Base-by-base conservation (phyloP, 2,113 vertebrate species). In the Syrrhaptes paradoxus region DNA sequence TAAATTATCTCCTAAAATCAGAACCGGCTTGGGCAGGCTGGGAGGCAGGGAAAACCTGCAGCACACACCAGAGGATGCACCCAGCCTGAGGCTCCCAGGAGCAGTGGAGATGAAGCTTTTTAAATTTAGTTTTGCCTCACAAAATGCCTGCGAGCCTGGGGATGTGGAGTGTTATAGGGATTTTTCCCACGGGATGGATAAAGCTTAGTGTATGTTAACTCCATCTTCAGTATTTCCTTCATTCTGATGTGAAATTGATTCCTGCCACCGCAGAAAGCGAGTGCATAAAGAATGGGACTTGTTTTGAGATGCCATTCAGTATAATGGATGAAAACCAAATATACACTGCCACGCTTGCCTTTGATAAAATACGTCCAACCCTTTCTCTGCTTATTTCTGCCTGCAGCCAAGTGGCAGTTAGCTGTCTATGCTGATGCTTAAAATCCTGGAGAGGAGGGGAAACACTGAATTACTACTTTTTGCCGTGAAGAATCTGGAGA, bases 281-380 rank as follows among this genome's bases (percentile, higher is more conserved):
- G 62, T 63, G 45, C 31, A 26, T 91, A 72, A 93, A 92, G 68
- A 92, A 90, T 52, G 46, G 73, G 26, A 65, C 12, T 3, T 67
- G 75, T 73, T 74, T 86, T 1, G 2, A 68, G 73, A 72, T 89
- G 55, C 77, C 4, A 1, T 81, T 89, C 46, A 75, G 32, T 81
- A 46, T 81, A 89, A 93, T 67, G 73, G 80, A 71, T 95, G 70
- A 95, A 95, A 84, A 29, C 54, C 54, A 91, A 92, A 92, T 77
- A 32, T 2, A 66, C 4, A 3, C 17, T 84, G 76, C 84, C 81
- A 93, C 81, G 66, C 48, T 72, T 81, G 55, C 73, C 59, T 90
- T 76, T 90, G 75, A 77, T 79, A 93, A 92, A 96, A 92, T 88
- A 90, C 13, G 29, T 63, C 28, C 54, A 80, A 34, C 77, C 46